Evolutionary conservation across 2,113 vertebrate genomes (phyloP).

Genomic region (Notothenia rossii): DNA sequence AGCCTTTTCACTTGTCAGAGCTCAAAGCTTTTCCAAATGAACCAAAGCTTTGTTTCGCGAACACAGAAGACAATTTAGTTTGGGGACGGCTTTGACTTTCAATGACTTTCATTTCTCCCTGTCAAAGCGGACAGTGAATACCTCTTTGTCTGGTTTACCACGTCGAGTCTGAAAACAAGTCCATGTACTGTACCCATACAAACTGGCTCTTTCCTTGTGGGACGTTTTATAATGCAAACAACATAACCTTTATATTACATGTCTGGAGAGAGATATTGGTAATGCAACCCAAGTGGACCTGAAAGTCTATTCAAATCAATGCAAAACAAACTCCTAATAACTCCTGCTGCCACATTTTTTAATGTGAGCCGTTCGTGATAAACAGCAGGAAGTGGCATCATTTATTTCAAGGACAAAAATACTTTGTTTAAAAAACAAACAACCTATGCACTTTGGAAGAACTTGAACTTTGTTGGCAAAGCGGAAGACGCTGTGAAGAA

Average conservation of each 20-base stretch:
- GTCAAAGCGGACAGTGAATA: conserved; percentile 55
- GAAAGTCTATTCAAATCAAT: not conserved
- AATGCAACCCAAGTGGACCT: not conserved
- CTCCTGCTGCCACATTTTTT: not conserved
- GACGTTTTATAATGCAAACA: not conserved
- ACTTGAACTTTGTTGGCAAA: not conserved
- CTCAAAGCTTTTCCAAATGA: conserved; percentile 60
- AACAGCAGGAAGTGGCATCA: not conserved
- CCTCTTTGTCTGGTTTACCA: conserved; percentile 37
- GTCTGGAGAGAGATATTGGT: not conserved
- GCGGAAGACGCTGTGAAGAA: not conserved
- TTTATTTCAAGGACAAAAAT: conserved; percentile 9
- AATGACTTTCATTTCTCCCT: conserved; percentile 58
- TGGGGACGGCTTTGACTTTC: conserved; percentile 51
- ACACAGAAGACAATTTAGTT: conserved; percentile 49
- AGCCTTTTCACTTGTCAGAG: conserved; percentile 47
- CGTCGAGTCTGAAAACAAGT: conserved; percentile 10
- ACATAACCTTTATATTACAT: not conserved
- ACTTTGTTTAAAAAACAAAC: no score
- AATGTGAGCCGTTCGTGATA: not conserved
- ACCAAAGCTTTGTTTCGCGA: conserved; percentile 66
- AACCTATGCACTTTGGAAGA: not conserved
- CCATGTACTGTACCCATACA: not conserved
- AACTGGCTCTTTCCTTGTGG: not conserved
- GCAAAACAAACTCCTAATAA: not conserved